Evolutionary conservation across 2,113 vertebrate genomes (phyloP).

Genomic region (Malurus elegans): DNA sequence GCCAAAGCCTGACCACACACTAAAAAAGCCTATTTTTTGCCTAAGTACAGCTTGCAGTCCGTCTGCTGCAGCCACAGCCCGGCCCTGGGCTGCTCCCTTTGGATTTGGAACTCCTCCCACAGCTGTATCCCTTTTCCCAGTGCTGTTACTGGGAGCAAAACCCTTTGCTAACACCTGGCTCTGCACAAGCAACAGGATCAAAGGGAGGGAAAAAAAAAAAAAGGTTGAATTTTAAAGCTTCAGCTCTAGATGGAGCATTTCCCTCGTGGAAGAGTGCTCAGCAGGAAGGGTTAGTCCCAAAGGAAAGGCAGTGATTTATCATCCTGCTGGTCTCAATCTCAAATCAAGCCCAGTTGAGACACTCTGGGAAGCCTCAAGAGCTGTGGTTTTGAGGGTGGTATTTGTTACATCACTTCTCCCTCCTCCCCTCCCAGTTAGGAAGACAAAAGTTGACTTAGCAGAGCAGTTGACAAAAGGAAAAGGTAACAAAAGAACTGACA

Average conservation of each 20-base stretch:
- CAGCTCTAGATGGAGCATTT: background rate
- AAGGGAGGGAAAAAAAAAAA: rapidly evolving
- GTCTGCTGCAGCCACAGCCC: background rate
- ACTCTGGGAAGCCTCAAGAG: background rate
- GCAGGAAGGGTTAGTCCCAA: background rate
- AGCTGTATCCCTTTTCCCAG: background rate
- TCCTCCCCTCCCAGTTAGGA: background rate
- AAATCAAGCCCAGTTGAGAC: background rate
- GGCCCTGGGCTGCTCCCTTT: background rate
- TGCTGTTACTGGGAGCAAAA: background rate
- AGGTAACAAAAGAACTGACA: background rate
- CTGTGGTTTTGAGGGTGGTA: background rate
- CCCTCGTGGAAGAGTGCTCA: background rate
- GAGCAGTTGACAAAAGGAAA: background rate
- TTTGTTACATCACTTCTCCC: background rate
- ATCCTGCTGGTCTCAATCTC: background rate
- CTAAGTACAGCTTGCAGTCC: background rate
- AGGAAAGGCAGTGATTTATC: background rate
- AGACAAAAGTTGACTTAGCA: background rate
- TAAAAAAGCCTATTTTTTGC: background rate
- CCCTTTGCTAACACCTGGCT: background rate
- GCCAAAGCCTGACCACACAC: background rate
- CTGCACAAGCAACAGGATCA: background rate
- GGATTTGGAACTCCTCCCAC: background rate
- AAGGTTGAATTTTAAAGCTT: background rate